Evolutionary conservation across 2,797 vertebrate species (phyloP), one percentile per base, ranked within the genome.

Genomic region (Scleropages formosus): DNA sequence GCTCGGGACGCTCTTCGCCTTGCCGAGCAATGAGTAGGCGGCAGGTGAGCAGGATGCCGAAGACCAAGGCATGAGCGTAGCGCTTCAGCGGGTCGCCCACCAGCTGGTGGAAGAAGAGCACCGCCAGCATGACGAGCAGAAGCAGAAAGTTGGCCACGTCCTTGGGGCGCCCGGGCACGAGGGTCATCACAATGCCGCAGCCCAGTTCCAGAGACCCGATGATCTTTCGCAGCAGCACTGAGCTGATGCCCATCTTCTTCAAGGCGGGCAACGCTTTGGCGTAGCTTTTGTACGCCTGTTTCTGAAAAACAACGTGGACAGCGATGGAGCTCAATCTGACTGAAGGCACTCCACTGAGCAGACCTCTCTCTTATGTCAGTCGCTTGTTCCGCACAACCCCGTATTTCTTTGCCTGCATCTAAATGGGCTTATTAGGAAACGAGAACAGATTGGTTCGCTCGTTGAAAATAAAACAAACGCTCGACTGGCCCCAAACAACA

Each of bases 121-220:
- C 96, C 0, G 94, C 96, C 75, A 99, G 90, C 86, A 98, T 97
- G 8, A 99, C 94, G 75, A 99, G 91, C 64, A 99, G 92, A 16
- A 99, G 93, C 81, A 98, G 82, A 84, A 99, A 99, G 91, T 99
- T 99, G 82, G 97, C 97, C 79, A 98, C 95, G 0, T 99, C 97
- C 86, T 97, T 98, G 46, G 96, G 96, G 81, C 95, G 90, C 8
- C 97, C 97, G 0, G 97, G 97, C 15, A 99, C 96, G 15, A 99
- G 89, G 58, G 97, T 99, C 85, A 99, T 94, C 79, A 98, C 94
- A 56, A 98, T 93, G 11, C 97, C 97, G 0, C 96, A 98, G 15
- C 90, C 94, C 84, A 98, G 94, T 85, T 99, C 97, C 60, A 99
- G 88, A 24, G 95, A 93, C 39, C 97, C 97, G 0, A 98, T 98